Base-by-base conservation (phyloP, 2,113 vertebrate species). In the Pundamilia nyererei region DNA sequence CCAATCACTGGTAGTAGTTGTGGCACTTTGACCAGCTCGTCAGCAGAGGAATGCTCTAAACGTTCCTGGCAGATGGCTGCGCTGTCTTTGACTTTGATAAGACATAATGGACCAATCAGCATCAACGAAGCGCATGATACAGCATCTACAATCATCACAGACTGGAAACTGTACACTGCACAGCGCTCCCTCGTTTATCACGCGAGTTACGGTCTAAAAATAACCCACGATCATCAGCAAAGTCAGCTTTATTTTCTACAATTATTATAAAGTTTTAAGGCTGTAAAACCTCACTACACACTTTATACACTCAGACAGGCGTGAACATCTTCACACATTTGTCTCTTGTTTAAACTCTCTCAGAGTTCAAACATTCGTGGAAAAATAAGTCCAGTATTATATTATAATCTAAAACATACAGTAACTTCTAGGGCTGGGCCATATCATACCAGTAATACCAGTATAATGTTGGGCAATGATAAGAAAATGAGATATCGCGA, bases 401-500 rank as follows among this genome's bases (percentile, higher is more conserved):
- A 29, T 15, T 58, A 29, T 29, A 15, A 5, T 15, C 55, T 58
- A 3, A 29, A 58, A 1, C 29, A 0, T 58, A 58, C 26, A 58
- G 26, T 58, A 58, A 58, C 55, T 58, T 29, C 13, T 3, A 58
- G 55, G 24, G 26, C 4, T 53, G 49, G 49, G 49, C 19, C 49
- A 53, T 2, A 55, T 55, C 1, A 15, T 56, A 56, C 54, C 7
- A 0, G 24, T 29, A 15, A 56, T 3, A 56, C 13, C 7, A 0
- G 55, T 29, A 58, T 3, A 9, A 9, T 29, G 3, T 29, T 29
- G 7, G 13, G 55, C 7, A 58, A 29, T 0, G 1, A 15, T 5
- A 29, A 29, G 24, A 58, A 58, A 58, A 9, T 29, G 7, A 58
- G 0, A 58, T 9, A 5, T 58, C 0, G 13, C 0, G 0, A 24